phyloP scores from a whole-genome alignment of 2,113 vertebrate genomes.

The Conger conger region DNA sequence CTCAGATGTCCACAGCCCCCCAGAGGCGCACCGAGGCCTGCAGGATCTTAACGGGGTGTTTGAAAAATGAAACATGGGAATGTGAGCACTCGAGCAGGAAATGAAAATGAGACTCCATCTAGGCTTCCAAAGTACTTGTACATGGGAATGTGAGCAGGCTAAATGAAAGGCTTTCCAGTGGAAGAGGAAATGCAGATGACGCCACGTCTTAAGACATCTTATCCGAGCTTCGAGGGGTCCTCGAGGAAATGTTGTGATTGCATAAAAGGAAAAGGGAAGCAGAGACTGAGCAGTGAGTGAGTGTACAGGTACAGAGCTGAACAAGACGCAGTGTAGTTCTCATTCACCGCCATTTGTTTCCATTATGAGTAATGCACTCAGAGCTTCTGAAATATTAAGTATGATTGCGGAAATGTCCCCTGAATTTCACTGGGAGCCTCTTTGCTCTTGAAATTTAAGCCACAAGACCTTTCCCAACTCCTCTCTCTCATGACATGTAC shows the following conservation, averaged over 20 bases:
- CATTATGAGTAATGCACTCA: not conserved
- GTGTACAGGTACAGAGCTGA: no score
- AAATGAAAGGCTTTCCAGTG: slow-evolving; percentile 33
- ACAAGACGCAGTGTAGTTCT: no score
- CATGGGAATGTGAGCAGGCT: slow-evolving; percentile 21
- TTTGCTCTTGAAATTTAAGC: not conserved
- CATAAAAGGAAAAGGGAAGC: not conserved
- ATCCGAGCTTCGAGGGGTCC: not conserved
- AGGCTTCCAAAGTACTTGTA: not conserved
- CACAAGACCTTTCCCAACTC: not conserved
- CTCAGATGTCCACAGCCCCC: not conserved
- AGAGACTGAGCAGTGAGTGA: not conserved
- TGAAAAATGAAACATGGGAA: not conserved
- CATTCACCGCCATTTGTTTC: no score
- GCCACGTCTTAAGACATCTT: slow-evolving; percentile 2
- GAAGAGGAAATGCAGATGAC: not conserved
- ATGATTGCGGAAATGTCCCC: not conserved
- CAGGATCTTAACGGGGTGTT: not conserved
- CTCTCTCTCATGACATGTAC: not conserved
- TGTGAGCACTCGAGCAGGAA: slow-evolving; percentile 21
- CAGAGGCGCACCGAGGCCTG: not conserved
- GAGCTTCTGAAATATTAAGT: slow-evolving; percentile 3
- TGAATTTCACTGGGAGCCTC: not conserved
- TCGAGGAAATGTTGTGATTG: not conserved
- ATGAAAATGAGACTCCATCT: slow-evolving; percentile 39